Evolutionary conservation across 2,797 vertebrate species (phyloP).

Genomic region (Momotus momota): DNA sequence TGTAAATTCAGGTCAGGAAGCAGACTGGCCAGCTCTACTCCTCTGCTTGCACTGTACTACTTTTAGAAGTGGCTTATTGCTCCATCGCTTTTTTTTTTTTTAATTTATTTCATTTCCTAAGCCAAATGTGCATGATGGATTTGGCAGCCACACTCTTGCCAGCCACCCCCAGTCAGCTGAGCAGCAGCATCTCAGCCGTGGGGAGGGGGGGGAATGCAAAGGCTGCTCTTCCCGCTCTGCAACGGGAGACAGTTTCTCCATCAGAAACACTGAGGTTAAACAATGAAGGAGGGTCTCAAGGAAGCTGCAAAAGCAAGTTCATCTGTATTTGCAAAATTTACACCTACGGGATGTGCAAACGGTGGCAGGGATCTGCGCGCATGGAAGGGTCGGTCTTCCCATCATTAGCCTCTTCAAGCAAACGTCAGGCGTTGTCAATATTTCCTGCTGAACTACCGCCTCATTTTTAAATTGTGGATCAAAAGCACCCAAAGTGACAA

Average conservation of each 20-base stretch:
- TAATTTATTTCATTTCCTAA: background rate
- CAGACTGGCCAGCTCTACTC: background rate
- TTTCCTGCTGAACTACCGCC: background rate
- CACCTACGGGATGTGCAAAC: background rate
- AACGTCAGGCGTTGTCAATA: background rate
- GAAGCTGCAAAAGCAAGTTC: background rate
- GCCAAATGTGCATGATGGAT: background rate
- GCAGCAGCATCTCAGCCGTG: background rate
- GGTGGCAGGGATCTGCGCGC: background rate
- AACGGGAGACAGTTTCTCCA: background rate
- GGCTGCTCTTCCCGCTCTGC: background rate
- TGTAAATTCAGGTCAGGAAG: background rate
- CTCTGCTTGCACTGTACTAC: background rate
- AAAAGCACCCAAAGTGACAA: background rate
- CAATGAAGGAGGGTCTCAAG: background rate
- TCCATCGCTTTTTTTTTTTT: background rate
- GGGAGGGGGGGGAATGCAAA: background rate
- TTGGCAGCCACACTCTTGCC: background rate
- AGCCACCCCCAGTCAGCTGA: constrained; percentile 43
- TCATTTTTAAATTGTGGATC: background rate
- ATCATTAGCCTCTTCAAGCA: background rate
- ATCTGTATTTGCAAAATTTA: background rate
- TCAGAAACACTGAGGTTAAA: background rate
- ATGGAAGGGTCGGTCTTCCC: background rate
- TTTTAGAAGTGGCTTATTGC: background rate